Evolutionary conservation across 2,888 invertebrate species (phyloP).

Genomic region (Siphlonurus alternatus): DNA sequence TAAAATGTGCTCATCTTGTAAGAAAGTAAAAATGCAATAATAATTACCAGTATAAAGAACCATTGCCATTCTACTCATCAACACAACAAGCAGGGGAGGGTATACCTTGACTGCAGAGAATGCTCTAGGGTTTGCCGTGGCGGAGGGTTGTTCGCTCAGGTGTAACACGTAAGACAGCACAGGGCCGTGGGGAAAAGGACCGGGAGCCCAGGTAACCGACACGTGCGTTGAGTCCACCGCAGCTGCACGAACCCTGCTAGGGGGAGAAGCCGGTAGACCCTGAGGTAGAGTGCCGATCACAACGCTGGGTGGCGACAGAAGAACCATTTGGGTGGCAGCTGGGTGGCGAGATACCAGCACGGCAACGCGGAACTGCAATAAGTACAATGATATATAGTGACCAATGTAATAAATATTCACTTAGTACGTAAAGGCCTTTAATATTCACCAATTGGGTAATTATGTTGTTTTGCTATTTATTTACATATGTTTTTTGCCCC

Average conservation of each 20-base stretch:
- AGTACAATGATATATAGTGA: slow-evolving; percentile 10
- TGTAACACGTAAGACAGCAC: slow-evolving; percentile 69
- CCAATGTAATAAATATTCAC: neutral
- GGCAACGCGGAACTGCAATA: slow-evolving; percentile 70
- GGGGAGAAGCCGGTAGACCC: slow-evolving; percentile 59
- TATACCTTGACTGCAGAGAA: slow-evolving; percentile 50
- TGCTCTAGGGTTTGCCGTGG: slow-evolving; percentile 24
- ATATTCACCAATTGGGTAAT: no score
- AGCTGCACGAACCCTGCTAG: slow-evolving; percentile 54
- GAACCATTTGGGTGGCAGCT: slow-evolving; percentile 25
- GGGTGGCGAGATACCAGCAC: slow-evolving; percentile 53
- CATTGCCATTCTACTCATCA: no score
- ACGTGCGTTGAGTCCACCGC: slow-evolving; percentile 68
- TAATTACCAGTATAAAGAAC: neutral
- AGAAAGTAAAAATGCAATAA: no score
- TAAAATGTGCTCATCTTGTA: no score
- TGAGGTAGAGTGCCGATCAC: slow-evolving; percentile 56
- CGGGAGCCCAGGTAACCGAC: slow-evolving; percentile 77
- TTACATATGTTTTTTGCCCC: neutral
- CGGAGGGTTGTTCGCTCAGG: slow-evolving; percentile 37
- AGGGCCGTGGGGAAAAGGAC: slow-evolving; percentile 73
- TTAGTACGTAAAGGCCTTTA: neutral
- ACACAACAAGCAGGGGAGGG: no score
- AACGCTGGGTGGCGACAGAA: slow-evolving; percentile 50
- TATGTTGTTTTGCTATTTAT: neutral